Base-by-base conservation (phyloP, 35 echinoderm and acorn worm species). In the Anneissia japonica region DNA sequence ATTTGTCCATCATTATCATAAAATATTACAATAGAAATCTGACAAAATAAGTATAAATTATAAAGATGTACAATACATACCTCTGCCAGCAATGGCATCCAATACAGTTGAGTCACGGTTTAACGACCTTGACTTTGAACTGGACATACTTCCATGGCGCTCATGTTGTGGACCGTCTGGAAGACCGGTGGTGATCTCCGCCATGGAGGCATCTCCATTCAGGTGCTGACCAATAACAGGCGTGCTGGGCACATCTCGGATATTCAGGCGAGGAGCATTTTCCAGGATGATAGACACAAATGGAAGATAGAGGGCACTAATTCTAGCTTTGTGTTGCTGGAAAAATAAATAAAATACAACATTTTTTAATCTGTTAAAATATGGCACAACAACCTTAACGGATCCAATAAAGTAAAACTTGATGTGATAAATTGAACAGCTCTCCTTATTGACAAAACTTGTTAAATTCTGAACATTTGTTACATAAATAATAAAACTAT, bases 51-150 rank as follows among this genome's bases (percentile, higher is more conserved):
- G n/a, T 64, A n/a, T 64, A 12, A 64, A 64, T 64, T 64, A 82
- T 5, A 82, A 43, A 82, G 1, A 34, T 1, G 1, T 17, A 38
- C 11, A 78, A 34, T 13, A 46, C 80, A 76, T 90, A 94, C 92
- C 89, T 99, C 89, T 89, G 74, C 96, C 96, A 19, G 96, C 96
- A 0, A 99, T 99, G 32, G 94, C 89, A 46, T 99, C 92, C 6
- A 94, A 75, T 6, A 94, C 89, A 29, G 75, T 89, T 11, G 95
- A 94, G 39, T 97, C 95, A 46, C 95, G 75, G 55, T 94, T 89
- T 0, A 97, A 82, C 9, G 94, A 97, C 34, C 80, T 81, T 33
- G 74, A 84, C 85, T 97, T 97, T 12, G 77, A 37, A 16, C 86
- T 81, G 0, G 90, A 81, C 38, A 92, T 91, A 39, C 94, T 97